Conservation (phyloP, 2,797 vertebrate genomes). For the Eurystomus glaucurus region DNA sequence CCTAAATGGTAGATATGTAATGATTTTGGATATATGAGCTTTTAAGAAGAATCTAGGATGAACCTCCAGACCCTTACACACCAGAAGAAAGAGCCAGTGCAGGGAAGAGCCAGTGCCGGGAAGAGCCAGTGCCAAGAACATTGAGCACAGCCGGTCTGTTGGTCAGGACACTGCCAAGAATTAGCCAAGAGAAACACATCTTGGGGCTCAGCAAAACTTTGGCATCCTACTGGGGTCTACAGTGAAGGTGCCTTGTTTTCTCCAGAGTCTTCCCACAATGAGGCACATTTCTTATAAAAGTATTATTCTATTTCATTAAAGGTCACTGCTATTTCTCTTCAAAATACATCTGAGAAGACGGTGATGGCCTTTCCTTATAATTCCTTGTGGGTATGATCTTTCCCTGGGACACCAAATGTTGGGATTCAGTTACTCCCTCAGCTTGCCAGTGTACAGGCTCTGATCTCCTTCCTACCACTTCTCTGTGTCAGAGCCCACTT, state of each 20-base stretch:
- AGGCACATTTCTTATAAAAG: background rate
- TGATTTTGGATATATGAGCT: background rate
- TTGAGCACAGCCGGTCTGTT: background rate
- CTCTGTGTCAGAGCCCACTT: background rate
- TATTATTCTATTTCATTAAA: background rate
- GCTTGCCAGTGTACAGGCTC: background rate
- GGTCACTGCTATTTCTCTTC: background rate
- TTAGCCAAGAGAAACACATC: background rate
- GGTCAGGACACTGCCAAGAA: background rate
- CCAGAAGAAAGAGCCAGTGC: background rate
- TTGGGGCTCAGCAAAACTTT: background rate
- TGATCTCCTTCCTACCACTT: background rate
- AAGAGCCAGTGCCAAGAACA: background rate
- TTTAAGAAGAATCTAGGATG: background rate
- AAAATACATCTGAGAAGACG: background rate
- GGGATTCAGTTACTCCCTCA: background rate
- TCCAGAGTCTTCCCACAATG: background rate
- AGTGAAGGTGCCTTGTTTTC: background rate
- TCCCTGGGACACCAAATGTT: background rate
- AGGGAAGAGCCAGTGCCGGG: background rate
- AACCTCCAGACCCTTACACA: background rate
- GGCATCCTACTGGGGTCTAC: background rate
- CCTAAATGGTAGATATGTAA: background rate
- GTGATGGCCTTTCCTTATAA: background rate
- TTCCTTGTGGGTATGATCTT: background rate